These are phyloP conservation scores for Vimba vimba DNA, from an alignment of 2,113 vertebrate genomes.

Conservation along the genomic window DNA sequence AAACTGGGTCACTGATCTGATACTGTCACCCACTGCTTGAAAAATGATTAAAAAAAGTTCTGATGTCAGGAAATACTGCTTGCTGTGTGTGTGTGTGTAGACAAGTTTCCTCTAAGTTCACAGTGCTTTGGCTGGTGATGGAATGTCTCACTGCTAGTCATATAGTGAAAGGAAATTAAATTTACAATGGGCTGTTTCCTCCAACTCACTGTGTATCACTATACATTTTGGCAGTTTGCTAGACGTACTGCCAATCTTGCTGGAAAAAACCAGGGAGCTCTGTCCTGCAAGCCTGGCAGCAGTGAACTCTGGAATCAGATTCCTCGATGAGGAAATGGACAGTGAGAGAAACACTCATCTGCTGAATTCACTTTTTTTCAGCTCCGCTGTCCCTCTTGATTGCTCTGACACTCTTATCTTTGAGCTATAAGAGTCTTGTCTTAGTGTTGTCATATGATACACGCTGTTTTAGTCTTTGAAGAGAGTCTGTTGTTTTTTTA, in stretches of 20 bases:
- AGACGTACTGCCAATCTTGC: slow-evolving; percentile 40
- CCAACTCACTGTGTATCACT: neutral
- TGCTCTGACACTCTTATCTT: slow-evolving; percentile 22
- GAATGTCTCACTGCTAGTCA: slow-evolving; percentile 30
- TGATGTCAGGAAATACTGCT: neutral
- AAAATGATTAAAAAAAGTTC: neutral
- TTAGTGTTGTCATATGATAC: slow-evolving; percentile 25
- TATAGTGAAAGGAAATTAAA: slow-evolving; percentile 31
- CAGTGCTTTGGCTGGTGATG: neutral
- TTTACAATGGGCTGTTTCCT: slow-evolving; percentile 17
- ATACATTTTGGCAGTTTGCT: slow-evolving; percentile 19
- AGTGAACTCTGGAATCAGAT: slow-evolving; percentile 13
- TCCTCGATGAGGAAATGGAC: slow-evolving; percentile 14
- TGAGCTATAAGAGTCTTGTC: slow-evolving; percentile 31
- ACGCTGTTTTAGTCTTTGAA: slow-evolving; percentile 44
- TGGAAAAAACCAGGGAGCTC: slow-evolving; percentile 14
- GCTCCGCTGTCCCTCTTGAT: neutral
- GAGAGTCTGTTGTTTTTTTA: slow-evolving; percentile 43
- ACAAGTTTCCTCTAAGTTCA: slow-evolving; percentile 2
- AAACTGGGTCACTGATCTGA: neutral
- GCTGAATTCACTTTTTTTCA: slow-evolving; percentile 3
- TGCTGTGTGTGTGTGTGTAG: neutral
- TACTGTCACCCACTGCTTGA: neutral
- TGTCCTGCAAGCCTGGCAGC: slow-evolving; percentile 8
- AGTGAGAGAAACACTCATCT: slow-evolving; percentile 5